Evolutionary conservation across 2,113 vertebrate genomes (phyloP).

Genomic region (Collichthys lucidus): DNA sequence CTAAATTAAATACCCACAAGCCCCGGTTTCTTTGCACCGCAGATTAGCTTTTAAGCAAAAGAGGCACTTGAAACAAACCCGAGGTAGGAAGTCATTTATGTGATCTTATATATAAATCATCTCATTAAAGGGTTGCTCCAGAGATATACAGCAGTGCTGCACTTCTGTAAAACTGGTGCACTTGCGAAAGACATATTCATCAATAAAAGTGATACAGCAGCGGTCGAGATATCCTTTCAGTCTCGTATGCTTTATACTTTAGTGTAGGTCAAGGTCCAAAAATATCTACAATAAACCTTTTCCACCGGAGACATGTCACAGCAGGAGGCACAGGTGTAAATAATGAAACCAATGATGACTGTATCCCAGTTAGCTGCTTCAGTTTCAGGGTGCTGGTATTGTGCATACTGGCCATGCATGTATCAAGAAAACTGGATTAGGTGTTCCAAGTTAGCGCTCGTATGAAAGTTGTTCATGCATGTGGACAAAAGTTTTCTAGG

Average conservation of each 20-base stretch:
- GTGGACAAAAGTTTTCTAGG: not conserved
- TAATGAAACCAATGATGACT: not conserved
- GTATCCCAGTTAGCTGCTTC: not conserved
- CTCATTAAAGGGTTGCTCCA: conserved; percentile 18
- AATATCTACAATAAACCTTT: not conserved
- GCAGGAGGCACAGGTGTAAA: not conserved
- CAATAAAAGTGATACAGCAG: conserved; percentile 6
- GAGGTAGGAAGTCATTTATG: conserved; percentile 24
- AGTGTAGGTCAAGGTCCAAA: not conserved
- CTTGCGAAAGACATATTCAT: not conserved
- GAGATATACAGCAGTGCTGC: conserved; percentile 7
- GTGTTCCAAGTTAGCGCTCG: too few relatives aligned
- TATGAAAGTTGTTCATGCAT: not conserved
- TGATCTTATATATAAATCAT: conserved; percentile 27
- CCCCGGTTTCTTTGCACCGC: conserved; percentile 48
- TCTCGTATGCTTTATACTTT: not conserved
- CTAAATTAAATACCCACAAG: conserved; percentile 64
- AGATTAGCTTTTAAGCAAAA: conserved; percentile 47
- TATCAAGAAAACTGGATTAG: not conserved
- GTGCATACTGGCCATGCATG: not conserved
- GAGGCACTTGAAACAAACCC: conserved; percentile 28
- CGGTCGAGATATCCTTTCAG: not conserved
- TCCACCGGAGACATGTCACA: not conserved
- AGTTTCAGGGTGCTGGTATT: conserved; percentile 11
- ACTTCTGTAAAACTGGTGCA: not conserved